A percentile compares a stretch with the other conserved stretches of the same genome.
phyloP scores from a whole-genome alignment of 2,888 invertebrate species.

The Nemapogon koenigi region DNA sequence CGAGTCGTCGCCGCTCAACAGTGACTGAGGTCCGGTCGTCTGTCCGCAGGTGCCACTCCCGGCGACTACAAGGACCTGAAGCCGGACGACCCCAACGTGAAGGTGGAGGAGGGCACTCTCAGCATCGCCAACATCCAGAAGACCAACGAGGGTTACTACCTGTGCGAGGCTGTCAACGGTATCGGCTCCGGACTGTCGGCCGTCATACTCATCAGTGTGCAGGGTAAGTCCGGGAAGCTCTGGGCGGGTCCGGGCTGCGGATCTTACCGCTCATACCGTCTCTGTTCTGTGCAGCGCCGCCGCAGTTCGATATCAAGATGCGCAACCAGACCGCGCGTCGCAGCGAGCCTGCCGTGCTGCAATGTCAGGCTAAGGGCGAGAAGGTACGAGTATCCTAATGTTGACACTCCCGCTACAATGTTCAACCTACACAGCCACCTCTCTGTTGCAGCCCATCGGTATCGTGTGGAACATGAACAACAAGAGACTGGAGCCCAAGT shows the following conservation, averaged over 20 bases:
- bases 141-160: constrained; percentile 92
- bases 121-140: constrained; percentile 90
- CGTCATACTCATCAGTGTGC: constrained; percentile 91
- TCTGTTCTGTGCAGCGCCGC: constrained; percentile 73
- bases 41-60: constrained; percentile 83
- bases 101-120: constrained; percentile 93
- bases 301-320: constrained; percentile 91
- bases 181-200: constrained; percentile 95
- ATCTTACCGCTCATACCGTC: too few relatives aligned
- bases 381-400: constrained; percentile 47
- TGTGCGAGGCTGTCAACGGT: constrained; percentile 95
- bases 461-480: constrained; percentile 96
- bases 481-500: constrained; percentile 88
- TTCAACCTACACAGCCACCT: background rate
- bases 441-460: constrained; percentile 73
- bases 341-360: constrained; percentile 88
- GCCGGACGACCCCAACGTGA: constrained; percentile 87
- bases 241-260: too few relatives aligned
- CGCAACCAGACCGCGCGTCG: constrained; percentile 90
- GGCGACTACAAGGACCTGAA: constrained; percentile 94
- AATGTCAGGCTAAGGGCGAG: constrained; percentile 93
- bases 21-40: too few relatives aligned
- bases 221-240: too few relatives aligned
- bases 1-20: too few relatives aligned
- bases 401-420: background rate